Evolutionary conservation across 2,888 invertebrate genomes (phyloP).

Genomic region (Lasioglossum villosulum): DNA sequence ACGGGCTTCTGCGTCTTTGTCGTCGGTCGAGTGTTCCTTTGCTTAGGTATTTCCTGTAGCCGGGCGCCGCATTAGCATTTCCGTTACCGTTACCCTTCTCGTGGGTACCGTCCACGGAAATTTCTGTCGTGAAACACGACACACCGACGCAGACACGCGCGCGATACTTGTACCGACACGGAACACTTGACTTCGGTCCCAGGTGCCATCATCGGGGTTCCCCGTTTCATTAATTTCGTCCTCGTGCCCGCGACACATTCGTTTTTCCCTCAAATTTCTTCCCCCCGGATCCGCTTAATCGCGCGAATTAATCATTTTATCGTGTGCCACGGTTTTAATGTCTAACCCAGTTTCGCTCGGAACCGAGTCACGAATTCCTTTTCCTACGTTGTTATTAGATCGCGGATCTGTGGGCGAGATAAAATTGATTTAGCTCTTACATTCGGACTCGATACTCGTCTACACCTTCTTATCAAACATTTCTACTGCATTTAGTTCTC

Average conservation of each 20-base stretch:
- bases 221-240: conserved; percentile 42
- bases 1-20: conserved; percentile 65
- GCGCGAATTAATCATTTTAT: background rate
- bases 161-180: conserved; percentile 37
- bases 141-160: conserved; percentile 54
- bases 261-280: background rate
- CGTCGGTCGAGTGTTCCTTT: conserved; percentile 62
- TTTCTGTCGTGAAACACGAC: conserved; percentile 62
- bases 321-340: background rate
- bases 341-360: background rate
- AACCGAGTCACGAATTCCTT: conserved; percentile 6
- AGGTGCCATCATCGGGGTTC: conserved; percentile 19
- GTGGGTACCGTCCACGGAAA: conserved; percentile 70
- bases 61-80: conserved; percentile 76
- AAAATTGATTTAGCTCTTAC: background rate
- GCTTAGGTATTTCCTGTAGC: conserved; percentile 65
- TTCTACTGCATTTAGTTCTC: no score
- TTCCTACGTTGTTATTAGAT: conserved; percentile 2
- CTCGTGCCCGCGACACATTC: background rate
- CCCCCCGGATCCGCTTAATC: background rate
- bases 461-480: background rate
- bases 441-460: background rate
- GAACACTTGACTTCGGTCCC: conserved; percentile 47
- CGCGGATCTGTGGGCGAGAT: background rate
- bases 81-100: conserved; percentile 74